Conservation (phyloP, 1,140 invertebrate species). For the Drosophila littoralis region DNA sequence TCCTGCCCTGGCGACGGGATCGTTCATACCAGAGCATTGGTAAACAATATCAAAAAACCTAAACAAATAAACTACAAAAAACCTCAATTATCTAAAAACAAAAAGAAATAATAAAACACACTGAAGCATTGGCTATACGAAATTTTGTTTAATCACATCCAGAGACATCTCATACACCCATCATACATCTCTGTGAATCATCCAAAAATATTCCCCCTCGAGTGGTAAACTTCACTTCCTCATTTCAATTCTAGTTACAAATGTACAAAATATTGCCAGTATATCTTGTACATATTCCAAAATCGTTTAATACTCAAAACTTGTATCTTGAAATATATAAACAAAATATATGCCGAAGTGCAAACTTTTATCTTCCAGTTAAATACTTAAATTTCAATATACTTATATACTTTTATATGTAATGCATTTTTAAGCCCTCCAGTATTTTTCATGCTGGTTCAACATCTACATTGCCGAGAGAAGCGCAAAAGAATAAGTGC, state of each 20-base stretch:
- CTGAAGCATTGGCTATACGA: constrained; percentile 26
- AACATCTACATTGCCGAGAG: background rate
- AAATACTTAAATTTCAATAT: background rate
- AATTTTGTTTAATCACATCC: constrained; percentile 34
- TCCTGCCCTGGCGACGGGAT: constrained; percentile 90
- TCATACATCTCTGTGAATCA: constrained; percentile 21
- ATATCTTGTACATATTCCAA: background rate
- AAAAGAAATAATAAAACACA: background rate
- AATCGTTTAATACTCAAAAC: background rate
- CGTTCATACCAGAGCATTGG: constrained; percentile 85
- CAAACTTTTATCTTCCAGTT: too few species aligned
- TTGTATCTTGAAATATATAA: too few species aligned
- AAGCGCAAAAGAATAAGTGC: background rate
- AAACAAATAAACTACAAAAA: constrained; percentile 29
- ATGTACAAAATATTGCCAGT: background rate
- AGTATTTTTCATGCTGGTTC: too few species aligned
- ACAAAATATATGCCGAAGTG: too few species aligned
- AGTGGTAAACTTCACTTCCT: background rate
- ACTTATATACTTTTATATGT: background rate
- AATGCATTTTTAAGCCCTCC: background rate
- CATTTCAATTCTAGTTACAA: background rate
- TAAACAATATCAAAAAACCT: constrained; percentile 62
- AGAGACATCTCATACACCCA: background rate
- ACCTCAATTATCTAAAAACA: constrained; percentile 32
- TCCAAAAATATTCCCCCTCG: background rate